A percentile compares a stretch with the other conserved stretches of the same genome.
Conservation (phyloP, 2,797 vertebrate genomes). For the Anabacerthia variegaticeps region DNA sequence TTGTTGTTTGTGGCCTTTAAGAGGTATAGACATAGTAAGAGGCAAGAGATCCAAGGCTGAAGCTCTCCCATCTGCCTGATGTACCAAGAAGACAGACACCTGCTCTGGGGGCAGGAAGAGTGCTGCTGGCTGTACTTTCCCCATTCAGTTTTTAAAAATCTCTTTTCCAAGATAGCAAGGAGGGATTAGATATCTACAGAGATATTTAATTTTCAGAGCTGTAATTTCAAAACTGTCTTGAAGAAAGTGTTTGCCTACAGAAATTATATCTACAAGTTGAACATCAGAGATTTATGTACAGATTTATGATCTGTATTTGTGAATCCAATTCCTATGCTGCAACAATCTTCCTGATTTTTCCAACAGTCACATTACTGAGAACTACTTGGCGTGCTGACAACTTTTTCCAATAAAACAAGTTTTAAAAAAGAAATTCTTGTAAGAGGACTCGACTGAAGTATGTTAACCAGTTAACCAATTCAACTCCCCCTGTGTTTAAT, state of each 20-base stretch:
- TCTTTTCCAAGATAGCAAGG: accelerated
- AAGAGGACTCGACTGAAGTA: background rate
- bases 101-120: background rate
- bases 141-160: background rate
- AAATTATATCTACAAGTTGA: background rate
- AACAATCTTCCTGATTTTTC: background rate
- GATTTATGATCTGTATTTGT: background rate
- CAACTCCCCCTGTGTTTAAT: background rate
- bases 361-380: background rate
- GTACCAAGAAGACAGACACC: background rate
- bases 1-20: background rate
- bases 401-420: background rate
- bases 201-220: background rate
- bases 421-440: background rate
- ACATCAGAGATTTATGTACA: accelerated
- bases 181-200: background rate
- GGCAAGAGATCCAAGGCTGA: background rate
- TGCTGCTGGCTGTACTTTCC: accelerated
- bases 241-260: background rate
- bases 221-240: background rate
- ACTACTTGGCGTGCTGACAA: background rate
- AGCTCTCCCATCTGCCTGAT: background rate
- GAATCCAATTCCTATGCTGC: background rate
- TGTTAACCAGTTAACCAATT: background rate
- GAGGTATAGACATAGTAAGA: background rate